A percentile compares a stretch with the other conserved stretches of the same genome.
These are phyloP conservation scores for Chaetura pelagica DNA, from an alignment of 2,113 vertebrate species.

Conservation along the genomic window DNA sequence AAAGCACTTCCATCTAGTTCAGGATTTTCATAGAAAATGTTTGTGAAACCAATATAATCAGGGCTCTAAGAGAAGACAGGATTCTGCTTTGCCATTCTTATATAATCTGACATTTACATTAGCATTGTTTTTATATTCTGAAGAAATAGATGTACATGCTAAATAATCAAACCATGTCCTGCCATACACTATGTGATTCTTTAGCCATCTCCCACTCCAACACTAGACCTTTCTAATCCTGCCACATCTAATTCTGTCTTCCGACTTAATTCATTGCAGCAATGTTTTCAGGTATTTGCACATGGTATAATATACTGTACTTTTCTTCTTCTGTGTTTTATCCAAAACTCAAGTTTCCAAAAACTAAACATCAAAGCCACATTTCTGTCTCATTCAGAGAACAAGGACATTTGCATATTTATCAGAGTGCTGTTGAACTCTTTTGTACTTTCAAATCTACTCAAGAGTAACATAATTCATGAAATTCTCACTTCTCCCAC, in stretches of 20 bases:
- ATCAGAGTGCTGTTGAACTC: constrained; percentile 20
- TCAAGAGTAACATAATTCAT: constrained; percentile 60
- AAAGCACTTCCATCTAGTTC: neutral
- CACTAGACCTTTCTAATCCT: neutral
- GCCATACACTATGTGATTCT: neutral
- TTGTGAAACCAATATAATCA: neutral
- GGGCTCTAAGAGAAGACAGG: neutral
- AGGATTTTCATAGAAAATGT: neutral
- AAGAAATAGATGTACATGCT: neutral
- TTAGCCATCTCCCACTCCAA: neutral
- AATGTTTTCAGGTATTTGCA: neutral
- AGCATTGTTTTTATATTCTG: neutral
- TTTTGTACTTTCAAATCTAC: constrained; percentile 54
- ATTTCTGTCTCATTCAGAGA: constrained; percentile 29
- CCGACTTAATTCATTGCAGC: neutral
- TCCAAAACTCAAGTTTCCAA: constrained; percentile 14
- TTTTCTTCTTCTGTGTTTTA: neutral
- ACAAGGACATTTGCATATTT: constrained; percentile 37
- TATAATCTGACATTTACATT: neutral
- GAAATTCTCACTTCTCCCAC: constrained; percentile 66
- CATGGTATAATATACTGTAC: neutral
- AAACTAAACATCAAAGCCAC: neutral
- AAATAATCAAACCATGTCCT: neutral
- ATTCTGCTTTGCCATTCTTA: neutral
- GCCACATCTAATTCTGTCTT: neutral